phyloP scores from a whole-genome alignment of 2,797 vertebrate genomes.

The Avahi laniger region DNA sequence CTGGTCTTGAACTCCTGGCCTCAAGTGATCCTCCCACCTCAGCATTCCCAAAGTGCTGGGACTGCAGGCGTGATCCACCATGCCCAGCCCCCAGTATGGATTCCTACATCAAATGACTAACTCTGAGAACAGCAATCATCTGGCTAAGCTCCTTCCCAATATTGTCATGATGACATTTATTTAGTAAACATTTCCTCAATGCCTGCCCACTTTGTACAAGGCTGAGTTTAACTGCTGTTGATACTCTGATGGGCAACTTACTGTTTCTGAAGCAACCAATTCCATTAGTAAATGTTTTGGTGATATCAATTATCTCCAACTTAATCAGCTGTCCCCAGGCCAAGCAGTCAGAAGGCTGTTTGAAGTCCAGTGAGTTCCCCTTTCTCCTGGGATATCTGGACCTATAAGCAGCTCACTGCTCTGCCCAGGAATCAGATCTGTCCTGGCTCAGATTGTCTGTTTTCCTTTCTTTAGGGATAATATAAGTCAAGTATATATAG shows the following conservation, averaged over 20 bases:
- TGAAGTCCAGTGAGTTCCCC: background rate
- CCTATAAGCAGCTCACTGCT: background rate
- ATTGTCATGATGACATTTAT: background rate
- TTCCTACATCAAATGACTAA: background rate
- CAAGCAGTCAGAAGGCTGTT: background rate
- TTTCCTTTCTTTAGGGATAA: background rate
- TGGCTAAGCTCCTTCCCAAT: background rate
- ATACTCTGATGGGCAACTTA: background rate
- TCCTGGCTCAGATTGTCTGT: background rate
- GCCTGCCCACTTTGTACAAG: background rate
- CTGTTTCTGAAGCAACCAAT: background rate
- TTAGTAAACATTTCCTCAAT: background rate
- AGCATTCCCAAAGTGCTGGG: background rate
- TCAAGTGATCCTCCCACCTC: background rate
- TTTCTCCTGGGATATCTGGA: background rate
- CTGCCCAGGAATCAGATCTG: background rate
- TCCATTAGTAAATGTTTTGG: background rate
- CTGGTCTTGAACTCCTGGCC: background rate
- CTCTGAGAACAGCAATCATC: background rate
- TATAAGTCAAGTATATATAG: background rate
- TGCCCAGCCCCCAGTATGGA: background rate
- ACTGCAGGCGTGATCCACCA: background rate
- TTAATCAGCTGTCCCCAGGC: background rate
- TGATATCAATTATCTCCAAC: background rate
- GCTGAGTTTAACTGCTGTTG: background rate